Evolutionary conservation across 2,113 vertebrate genomes (phyloP), one percentile per base, ranked within the genome.

Genomic region (Ceyx cyanopectus): DNA sequence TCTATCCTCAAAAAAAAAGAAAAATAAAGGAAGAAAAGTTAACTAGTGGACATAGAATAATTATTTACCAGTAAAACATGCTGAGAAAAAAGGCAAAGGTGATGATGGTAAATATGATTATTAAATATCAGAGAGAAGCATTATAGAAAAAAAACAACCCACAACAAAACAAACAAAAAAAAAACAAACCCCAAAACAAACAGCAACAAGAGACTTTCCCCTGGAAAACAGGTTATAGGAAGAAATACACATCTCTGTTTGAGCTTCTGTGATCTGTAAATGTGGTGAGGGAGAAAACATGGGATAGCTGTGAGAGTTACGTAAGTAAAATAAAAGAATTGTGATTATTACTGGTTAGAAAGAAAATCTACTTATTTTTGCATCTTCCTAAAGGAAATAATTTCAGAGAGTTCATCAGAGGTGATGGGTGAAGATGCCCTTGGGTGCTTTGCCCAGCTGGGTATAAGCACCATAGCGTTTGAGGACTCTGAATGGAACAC

Each of bases 261-360:
- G 66, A 74, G 15, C 51, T 23, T 21, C 6, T 37, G 40, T 0
- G 0, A 63, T 43, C 45, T 48, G 6, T 61, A 82, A 54, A 41
- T 16, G 8, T 22, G 34, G 3, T 34, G 34, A 48, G 67, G 26
- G 17, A 53, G 7, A 9, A 82, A 88, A 77, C 14, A 11, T 22
- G 24, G 21, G 22, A 40, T 13, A 92, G 58, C 20, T 7, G 1
- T 41, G 30, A 67, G 22, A 73, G 16, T 37, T 70, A 51, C 29
- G 12, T 32, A 63, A 89, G 26, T 8, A 81, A 74, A 79, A 92
- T 66, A 48, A 67, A 87, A 78, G 9, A 56, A 79, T 9, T 81
- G 10, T 15, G 81, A 40, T 6, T 72, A 57, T 61, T 46, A 8
- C 15, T 65, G 27, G 15, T 76, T 87, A 72, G n/a, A 46, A 85